phyloP scores from a whole-genome alignment of 2,888 invertebrate species.

The Julus scanicus region DNA sequence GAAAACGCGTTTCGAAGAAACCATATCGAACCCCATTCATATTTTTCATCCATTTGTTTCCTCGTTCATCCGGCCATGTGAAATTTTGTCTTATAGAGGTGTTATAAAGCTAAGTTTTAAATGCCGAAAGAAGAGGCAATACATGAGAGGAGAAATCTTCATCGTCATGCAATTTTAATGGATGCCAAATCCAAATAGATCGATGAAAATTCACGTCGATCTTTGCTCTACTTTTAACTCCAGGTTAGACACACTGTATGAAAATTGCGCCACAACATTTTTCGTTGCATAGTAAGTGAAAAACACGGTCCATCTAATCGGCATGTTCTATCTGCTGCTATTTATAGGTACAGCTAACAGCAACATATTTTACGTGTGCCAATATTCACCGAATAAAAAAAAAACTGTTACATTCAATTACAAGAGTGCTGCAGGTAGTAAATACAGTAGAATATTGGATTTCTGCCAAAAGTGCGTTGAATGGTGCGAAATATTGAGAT shows the following conservation, averaged over 20 bases:
- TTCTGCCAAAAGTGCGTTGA: background rate
- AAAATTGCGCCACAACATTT: background rate
- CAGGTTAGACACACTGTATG: background rate
- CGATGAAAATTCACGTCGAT: background rate
- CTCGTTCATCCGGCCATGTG: too few species aligned
- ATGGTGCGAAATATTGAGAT: background rate
- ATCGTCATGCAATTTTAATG: background rate
- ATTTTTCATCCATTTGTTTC: background rate
- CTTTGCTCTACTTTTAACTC: background rate
- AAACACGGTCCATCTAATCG: background rate
- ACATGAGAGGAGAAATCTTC: too few species aligned
- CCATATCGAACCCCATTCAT: background rate
- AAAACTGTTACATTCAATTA: background rate
- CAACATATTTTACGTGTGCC: constrained; percentile 14
- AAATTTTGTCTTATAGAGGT: too few species aligned
- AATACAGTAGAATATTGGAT: constrained; percentile 23
- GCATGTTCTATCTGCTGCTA: background rate
- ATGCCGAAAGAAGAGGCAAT: too few species aligned
- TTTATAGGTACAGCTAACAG: background rate
- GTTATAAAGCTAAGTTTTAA: too few species aligned
- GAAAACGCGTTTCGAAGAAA: background rate
- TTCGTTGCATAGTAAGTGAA: background rate
- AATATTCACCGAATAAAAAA: background rate
- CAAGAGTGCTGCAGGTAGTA: constrained; percentile 32
- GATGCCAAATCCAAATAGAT: background rate